Evolutionary conservation across 2,888 invertebrate species (phyloP), one percentile per base, ranked within the genome.

Genomic region (Drosophila macrothrix): DNA sequence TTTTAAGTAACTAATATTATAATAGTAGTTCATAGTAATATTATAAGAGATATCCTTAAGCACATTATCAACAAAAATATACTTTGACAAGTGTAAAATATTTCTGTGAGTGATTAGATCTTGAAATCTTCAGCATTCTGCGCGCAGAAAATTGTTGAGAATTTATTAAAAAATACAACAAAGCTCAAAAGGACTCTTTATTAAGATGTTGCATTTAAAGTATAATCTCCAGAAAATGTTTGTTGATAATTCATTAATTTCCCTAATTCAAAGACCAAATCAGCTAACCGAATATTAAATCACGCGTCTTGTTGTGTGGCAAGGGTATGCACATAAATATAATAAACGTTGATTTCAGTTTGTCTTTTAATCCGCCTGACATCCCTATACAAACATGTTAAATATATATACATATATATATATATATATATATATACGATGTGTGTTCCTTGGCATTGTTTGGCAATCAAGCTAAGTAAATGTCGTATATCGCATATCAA

Each of bases 391-490:
- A 28, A 3, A 39, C 12, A 50, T 0, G 43, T 46, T 46, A 22
- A 16, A 22, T 25, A 37, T 16, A 14, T 35, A 35, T 0, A 33
- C n/a, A n/a, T n/a, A n/a, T n/a, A n/a, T n/a, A n/a, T n/a, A 33
- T 12, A 39, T 5, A 14, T 14, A 33, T 33, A 16, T 35, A 2
- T 35, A 0, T 37, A 37, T 37, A 7, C 37, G 19, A 19, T 19
- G 7, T 50, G 49, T 56, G 3, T 55, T 75, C 61, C 61, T 61
- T 52, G 61, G 25, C 61, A 49, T 71, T 76, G 71, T 83, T 78
- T 73, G 83, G 80, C 72, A 89, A 87, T 74, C 69, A 76, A 50
- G 73, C 73, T 75, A 67, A 83, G 90, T 84, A 80, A 84, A 80
- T 76, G 65, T 35, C 65, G 41, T 70, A 66, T 49, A 63, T 49